phyloP scores from a whole-genome alignment of 2,888 invertebrate genomes.

The Psylliodes chrysocephalus region DNA sequence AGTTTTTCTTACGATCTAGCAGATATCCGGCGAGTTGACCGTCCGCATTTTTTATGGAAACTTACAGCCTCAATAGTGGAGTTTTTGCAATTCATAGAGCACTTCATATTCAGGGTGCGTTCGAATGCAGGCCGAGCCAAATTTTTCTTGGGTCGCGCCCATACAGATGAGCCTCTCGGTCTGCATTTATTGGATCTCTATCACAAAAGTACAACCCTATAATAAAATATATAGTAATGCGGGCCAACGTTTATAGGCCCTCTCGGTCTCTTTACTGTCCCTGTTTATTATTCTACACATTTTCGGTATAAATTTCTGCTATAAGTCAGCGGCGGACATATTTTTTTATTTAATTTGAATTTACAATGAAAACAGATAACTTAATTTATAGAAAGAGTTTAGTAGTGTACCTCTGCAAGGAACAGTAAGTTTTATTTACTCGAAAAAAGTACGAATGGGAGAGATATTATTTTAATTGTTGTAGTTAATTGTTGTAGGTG shows the following conservation, averaged over 20 bases:
- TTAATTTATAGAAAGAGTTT: no score
- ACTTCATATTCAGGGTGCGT: slow-evolving; percentile 41
- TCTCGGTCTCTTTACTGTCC: slow-evolving; percentile 30
- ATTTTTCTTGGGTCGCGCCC: slow-evolving; percentile 32
- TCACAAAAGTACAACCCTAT: slow-evolving; percentile 35
- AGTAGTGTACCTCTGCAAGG: no score
- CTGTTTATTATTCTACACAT: slow-evolving; percentile 36
- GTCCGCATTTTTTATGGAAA: slow-evolving; percentile 22
- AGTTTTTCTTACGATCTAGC: slow-evolving; percentile 7
- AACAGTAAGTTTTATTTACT: no score
- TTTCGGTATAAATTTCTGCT: slow-evolving; percentile 29
- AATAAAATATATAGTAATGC: slow-evolving; percentile 43
- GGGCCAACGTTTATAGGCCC: slow-evolving; percentile 34
- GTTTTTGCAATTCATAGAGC: slow-evolving; percentile 33
- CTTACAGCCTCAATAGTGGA: slow-evolving; percentile 19
- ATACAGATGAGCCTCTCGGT: slow-evolving; percentile 28
- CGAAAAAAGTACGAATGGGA: no score
- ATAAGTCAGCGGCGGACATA: slow-evolving; percentile 5
- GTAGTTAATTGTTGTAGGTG: no score
- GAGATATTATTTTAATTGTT: no score
- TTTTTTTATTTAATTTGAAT: no score
- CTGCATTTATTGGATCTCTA: slow-evolving; percentile 39
- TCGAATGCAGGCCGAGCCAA: slow-evolving; percentile 19
- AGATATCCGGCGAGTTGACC: slow-evolving; percentile 12
- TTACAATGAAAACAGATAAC: no score